These are phyloP conservation scores for Argyresthia albistria DNA, from an alignment of 2,888 invertebrate species.

Conservation along the genomic window DNA sequence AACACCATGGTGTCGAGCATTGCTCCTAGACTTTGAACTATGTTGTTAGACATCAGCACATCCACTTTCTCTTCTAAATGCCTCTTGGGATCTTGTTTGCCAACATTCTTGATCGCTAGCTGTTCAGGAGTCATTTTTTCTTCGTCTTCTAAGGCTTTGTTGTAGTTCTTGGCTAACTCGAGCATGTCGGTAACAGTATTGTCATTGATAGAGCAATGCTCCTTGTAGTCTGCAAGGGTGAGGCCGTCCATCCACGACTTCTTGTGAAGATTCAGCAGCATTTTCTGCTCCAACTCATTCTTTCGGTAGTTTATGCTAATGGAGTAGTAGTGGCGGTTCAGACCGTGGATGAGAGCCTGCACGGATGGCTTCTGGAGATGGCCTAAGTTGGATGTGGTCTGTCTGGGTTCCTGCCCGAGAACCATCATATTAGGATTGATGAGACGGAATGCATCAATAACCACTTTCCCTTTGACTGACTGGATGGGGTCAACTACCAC, in stretches of 20 bases:
- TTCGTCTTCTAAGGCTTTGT: slow-evolving; percentile 98
- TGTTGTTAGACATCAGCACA: slow-evolving; percentile 96
- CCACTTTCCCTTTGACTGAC: slow-evolving; percentile 99
- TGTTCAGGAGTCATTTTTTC: slow-evolving; percentile 99
- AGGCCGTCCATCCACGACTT: slow-evolving; percentile 99
- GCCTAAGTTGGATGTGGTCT: slow-evolving; percentile 98
- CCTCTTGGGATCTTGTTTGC: slow-evolving; percentile 98
- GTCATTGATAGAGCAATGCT: slow-evolving; percentile 95
- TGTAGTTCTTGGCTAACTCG: slow-evolving; percentile 97
- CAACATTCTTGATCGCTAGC: slow-evolving; percentile 99
- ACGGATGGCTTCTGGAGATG: slow-evolving; percentile 99
- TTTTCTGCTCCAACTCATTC: slow-evolving; percentile 99
- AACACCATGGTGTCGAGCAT: slow-evolving; percentile 86
- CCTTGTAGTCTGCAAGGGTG: slow-evolving; percentile 90
- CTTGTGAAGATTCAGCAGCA: slow-evolving; percentile 98
- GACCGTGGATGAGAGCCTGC: slow-evolving; percentile 98
- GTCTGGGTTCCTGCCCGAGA: slow-evolving; percentile 97
- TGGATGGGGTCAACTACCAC: slow-evolving; percentile 99
- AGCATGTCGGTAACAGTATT: slow-evolving; percentile 96
- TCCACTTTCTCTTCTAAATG: slow-evolving; percentile 99
- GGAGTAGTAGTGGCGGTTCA: slow-evolving; percentile 99
- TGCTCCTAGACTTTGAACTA: slow-evolving; percentile 97
- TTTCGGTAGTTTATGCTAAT: slow-evolving; percentile 99
- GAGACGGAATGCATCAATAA: slow-evolving; percentile 99
- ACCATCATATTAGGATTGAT: slow-evolving; percentile 99